These are phyloP conservation scores for Geodia barretti DNA, from an alignment of 37 sponge, comb jelly and placozoan species.

Conservation along the genomic window DNA sequence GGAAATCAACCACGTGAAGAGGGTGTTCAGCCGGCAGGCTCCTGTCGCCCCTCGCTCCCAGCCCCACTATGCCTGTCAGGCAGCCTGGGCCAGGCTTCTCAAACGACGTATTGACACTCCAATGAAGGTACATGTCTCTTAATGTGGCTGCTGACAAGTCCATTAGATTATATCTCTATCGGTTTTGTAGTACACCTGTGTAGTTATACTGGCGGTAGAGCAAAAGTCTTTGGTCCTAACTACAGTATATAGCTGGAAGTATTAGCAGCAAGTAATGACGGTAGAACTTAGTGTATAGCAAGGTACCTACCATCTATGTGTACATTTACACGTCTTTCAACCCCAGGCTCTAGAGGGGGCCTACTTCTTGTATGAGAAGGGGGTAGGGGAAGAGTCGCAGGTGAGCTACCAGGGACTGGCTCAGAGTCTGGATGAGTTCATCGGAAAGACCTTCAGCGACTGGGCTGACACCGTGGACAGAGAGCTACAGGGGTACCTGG, in stretches of 20 bases:
- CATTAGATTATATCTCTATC: no score
- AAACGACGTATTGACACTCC: conserved; percentile 92
- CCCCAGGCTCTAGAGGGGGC: conserved; percentile 76
- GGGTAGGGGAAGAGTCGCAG: conserved; percentile 86
- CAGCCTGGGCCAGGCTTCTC: conserved; percentile 87
- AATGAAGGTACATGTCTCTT: conserved; percentile 88
- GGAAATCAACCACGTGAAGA: conserved; percentile 95
- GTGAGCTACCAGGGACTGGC: conserved; percentile 83
- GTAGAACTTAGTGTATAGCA: no score
- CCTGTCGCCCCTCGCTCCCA: conserved; percentile 71
- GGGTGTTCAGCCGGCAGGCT: conserved; percentile 78
- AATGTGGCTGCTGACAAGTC: no score
- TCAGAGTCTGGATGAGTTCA: conserved; percentile 89
- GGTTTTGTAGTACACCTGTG: no score
- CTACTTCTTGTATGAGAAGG: conserved; percentile 85
- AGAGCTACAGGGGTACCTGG: conserved; percentile 78
- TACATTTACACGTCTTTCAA: neutral
- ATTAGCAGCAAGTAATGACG: no score
- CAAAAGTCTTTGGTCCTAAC: no score
- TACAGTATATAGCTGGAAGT: no score
- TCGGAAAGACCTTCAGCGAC: conserved; percentile 92
- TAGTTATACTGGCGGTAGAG: no score
- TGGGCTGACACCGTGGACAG: conserved; percentile 88
- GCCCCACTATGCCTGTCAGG: conserved; percentile 84
- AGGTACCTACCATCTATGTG: neutral